Conservation (phyloP, 2,113 vertebrate genomes). For the Gadus chalcogrammus region DNA sequence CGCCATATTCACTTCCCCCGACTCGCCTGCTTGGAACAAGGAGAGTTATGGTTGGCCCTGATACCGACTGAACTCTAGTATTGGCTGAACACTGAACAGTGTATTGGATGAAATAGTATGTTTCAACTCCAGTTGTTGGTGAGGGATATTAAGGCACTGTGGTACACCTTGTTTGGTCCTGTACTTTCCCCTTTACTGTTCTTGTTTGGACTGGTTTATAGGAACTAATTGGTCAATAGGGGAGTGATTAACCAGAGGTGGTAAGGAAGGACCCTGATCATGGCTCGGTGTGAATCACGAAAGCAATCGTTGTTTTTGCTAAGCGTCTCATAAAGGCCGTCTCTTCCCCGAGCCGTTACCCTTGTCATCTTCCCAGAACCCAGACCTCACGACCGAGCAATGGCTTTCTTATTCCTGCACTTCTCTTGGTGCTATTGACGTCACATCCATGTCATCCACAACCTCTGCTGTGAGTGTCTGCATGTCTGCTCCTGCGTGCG, state of each 20-base stretch:
- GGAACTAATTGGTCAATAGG: no score
- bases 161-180: no score
- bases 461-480: neutral
- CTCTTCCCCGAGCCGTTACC: neutral
- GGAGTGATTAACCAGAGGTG: no score
- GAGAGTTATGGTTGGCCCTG: neutral
- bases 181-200: no score
- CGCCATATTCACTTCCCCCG: neutral
- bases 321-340: no score
- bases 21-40: neutral
- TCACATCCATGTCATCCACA: neutral
- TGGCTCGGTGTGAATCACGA: no score
- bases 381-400: neutral
- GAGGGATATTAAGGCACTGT: neutral
- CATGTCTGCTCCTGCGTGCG: neutral
- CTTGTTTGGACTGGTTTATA: no score
- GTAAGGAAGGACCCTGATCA: no score
- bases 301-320: no score
- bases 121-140: neutral
- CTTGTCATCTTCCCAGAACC: neutral
- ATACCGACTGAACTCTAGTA: no score
- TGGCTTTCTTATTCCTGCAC: neutral
- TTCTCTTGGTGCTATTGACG: neutral
- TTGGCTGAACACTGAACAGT: no score
- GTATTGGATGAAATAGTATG: neutral